Percentiles rank a stretch among this genome's conserved stretches.
These are phyloP conservation scores for Ciconia maguari DNA, from an alignment of 2,113 vertebrate genomes.

Conservation along the genomic window DNA sequence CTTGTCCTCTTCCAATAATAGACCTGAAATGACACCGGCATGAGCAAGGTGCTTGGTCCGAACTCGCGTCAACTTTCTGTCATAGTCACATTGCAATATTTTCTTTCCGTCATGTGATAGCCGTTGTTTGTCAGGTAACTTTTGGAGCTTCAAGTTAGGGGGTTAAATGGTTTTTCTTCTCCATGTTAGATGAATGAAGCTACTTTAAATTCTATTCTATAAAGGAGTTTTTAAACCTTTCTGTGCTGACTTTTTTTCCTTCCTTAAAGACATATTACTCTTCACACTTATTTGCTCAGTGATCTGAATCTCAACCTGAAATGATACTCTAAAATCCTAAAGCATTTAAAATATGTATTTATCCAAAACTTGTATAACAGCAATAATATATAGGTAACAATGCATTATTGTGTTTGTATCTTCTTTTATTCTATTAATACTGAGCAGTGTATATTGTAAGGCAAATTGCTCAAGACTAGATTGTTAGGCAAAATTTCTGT, in stretches of 20 bases:
- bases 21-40: not conserved
- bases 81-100: accelerated
- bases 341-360: not conserved
- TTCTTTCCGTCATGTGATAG: not conserved
- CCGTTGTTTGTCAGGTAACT: not conserved
- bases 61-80: not conserved
- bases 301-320: not conserved
- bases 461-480: not conserved
- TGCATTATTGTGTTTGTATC: not conserved
- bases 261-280: not conserved
- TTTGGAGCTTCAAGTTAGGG: not conserved
- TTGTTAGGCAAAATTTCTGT: not conserved
- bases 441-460: not conserved
- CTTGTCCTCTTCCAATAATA: not conserved
- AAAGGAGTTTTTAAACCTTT: not conserved
- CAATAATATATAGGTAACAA: not conserved
- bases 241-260: not conserved
- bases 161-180: not conserved
- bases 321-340: not conserved
- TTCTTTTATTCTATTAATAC: not conserved
- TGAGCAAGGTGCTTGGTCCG: accelerated
- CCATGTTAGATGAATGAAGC: not conserved
- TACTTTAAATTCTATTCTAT: not conserved
- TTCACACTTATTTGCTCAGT: not conserved
- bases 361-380: not conserved